These are phyloP conservation scores for Theonella swinhoei DNA, from an alignment of 37 sponge, comb jelly and placozoan species.

Conservation along the genomic window DNA sequence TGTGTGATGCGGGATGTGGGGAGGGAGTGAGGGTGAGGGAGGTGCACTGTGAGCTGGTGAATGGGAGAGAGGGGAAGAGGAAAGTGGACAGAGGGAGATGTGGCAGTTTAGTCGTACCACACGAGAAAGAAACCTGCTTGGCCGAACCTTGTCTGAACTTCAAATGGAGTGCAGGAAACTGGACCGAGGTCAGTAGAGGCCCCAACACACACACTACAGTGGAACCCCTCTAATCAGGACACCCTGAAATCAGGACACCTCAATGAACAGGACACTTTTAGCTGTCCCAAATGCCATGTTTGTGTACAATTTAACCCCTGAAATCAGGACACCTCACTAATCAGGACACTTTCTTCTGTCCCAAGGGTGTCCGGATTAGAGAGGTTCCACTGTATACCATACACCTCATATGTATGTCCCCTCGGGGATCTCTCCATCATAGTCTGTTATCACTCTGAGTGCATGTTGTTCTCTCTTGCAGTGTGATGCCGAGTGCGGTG, in stretches of 20 bases:
- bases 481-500: constrained; percentile 9
- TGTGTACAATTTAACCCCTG: too few species aligned
- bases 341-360: too few species aligned
- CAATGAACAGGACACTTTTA: too few species aligned
- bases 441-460: constrained; percentile 1
- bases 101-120: not conserved
- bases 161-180: constrained; percentile 28
- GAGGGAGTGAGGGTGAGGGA: constrained; percentile 2
- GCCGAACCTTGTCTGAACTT: constrained; percentile 32
- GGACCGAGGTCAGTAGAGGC: constrained; percentile 40
- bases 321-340: too few species aligned
- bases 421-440: not conserved
- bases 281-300: too few species aligned
- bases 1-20: constrained; percentile 29
- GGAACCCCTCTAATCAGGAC: too few species aligned
- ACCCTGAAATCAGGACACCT: too few species aligned
- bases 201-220: too few species aligned
- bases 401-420: not conserved
- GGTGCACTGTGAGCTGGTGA: not conserved
- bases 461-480: too few species aligned
- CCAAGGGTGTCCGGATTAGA: too few species aligned
- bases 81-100: not conserved
- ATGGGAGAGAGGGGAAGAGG: not conserved
- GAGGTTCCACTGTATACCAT: not conserved
- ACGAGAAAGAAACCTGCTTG: not conserved